Evolutionary conservation across 37 sponge, comb jelly and placozoan species (phyloP), one percentile per base, ranked within the genome.

Genomic region (Geodia barretti): DNA sequence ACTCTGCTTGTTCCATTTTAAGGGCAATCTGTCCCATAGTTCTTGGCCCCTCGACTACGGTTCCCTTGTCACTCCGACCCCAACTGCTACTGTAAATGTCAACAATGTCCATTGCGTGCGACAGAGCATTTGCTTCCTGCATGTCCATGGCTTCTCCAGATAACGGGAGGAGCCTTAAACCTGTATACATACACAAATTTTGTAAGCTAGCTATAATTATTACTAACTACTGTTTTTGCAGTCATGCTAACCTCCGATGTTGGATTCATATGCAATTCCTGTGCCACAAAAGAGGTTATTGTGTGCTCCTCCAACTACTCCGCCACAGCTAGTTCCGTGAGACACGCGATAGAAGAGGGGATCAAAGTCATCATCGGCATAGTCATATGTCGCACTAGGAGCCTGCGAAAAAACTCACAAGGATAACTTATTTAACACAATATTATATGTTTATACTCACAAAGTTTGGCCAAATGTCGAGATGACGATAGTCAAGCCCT

Each of bases 261-360:
- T 92, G 19, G 86, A 39, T 29, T 92, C 58, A 70, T 88, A 94
- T 19, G 98, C 95, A 29, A 88, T 91, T 1, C 98, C 98, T 2
- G 82, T 80, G 14, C 81, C 88, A 84, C 98, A 97, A 29, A 89
- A 26, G 25, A 73, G 76, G n/a, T n/a, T n/a, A 29, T 69, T 86
- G 73, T 87, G 83, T 41, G 59, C 86, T 41, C 91, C 84, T 14
- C 90, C 90, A 7, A 95, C 85, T 74, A 92, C 98, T 1, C 98
- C 98, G 20, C 95, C 98, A 77, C 98, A 97, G 42, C 92, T 68
- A 17, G 98, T 97, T 0, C 98, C 98, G 67, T 97, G 98, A 60
- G 78, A n/a, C n/a, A n/a, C n/a, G n/a, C n/a, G n/a, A n/a, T n/a
- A n/a, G n/a, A n/a, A n/a, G n/a, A n/a, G n/a, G n/a, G n/a, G n/a